phyloP scores from a whole-genome alignment of 2,797 vertebrate genomes.

The Lycodopsis pacificus region DNA sequence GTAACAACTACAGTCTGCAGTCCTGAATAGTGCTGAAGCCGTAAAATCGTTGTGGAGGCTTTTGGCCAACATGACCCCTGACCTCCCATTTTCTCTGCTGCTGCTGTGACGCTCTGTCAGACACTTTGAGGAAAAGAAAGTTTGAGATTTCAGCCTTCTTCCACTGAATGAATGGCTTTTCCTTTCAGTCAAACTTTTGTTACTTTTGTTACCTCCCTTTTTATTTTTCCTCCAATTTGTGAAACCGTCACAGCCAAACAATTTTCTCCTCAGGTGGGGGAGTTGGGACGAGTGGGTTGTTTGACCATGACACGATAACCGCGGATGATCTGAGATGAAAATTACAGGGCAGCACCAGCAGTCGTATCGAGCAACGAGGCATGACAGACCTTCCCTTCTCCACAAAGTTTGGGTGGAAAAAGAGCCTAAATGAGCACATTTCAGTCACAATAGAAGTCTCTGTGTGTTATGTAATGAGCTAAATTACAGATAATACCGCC shows the following conservation, averaged over 20 bases:
- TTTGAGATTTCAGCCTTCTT: conserved; percentile 51
- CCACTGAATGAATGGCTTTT: conserved; percentile 22
- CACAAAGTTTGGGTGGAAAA: conserved; percentile 4
- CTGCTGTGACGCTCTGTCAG: conserved; percentile 7
- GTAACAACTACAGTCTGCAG: not conserved
- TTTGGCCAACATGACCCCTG: conserved; percentile 4
- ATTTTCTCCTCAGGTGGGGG: conserved; percentile 35
- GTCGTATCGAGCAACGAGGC: conserved; percentile 21
- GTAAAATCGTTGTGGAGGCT: not conserved
- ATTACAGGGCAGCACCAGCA: conserved; percentile 60
- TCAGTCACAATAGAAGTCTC: conserved; percentile 50
- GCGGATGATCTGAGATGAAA: conserved; percentile 63
- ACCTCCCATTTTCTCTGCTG: conserved; percentile 7
- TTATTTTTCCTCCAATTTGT: not conserved
- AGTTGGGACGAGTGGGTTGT: conserved; percentile 18
- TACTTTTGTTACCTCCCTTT: conserved; percentile 29
- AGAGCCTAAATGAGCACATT: conserved; percentile 45
- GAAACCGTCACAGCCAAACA: conserved; percentile 14
- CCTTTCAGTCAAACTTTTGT: conserved; percentile 15
- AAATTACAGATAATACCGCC: conserved; percentile 71
- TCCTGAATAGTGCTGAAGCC: not conserved
- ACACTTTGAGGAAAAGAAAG: conserved; percentile 25
- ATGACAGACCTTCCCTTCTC: conserved; percentile 27
- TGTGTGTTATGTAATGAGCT: conserved; percentile 66
- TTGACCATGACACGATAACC: conserved; percentile 60